Percentiles rank a stretch among this genome's conserved stretches.
Evolutionary conservation across 2,113 vertebrate species (phyloP).

Genomic region (Mesocricetus auratus): DNA sequence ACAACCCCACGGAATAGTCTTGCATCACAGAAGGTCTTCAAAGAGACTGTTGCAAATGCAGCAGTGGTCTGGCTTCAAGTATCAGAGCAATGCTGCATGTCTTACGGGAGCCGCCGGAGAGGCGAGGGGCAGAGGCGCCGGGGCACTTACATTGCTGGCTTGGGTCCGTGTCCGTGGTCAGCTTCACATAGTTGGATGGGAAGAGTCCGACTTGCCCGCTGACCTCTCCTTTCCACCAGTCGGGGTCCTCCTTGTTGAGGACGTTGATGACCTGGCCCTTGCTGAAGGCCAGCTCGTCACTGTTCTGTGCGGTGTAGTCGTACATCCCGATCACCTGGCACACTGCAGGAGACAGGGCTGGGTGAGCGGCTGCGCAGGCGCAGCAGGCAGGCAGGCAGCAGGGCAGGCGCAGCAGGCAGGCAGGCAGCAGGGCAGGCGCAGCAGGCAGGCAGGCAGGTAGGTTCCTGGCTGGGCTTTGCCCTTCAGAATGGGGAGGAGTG

Average conservation of each 20-base stretch:
- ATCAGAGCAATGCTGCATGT: slow-evolving; percentile 89
- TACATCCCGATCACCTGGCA: slow-evolving; percentile 99
- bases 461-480: rapidly evolving
- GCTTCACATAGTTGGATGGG: slow-evolving; percentile 99
- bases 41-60: slow-evolving; percentile 87
- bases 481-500: rapidly evolving
- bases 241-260: slow-evolving; percentile 97
- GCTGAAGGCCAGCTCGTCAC: slow-evolving; percentile 97
- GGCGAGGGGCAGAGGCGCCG: slow-evolving; percentile 64
- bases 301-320: slow-evolving; percentile 98
- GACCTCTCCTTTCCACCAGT: slow-evolving; percentile 99
- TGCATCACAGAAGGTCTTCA: slow-evolving; percentile 89
- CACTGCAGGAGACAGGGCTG: slow-evolving; percentile 86
- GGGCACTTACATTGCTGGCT: slow-evolving; percentile 99
- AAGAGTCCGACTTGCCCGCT: slow-evolving; percentile 97
- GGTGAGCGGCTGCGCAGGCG: not conserved
- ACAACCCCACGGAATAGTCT: slow-evolving; percentile 78
- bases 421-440: rapidly evolving
- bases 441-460: rapidly evolving
- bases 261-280: slow-evolving; percentile 99
- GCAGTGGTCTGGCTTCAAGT: slow-evolving; percentile 82
- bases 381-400: rapidly evolving
- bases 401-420: rapidly evolving
- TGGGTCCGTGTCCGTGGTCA: slow-evolving; percentile 97
- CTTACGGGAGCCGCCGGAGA: slow-evolving; percentile 58